Evolutionary conservation across 2,888 invertebrate genomes (phyloP), one percentile per base, ranked within the genome.

Genomic region (Melanotus villosus): DNA sequence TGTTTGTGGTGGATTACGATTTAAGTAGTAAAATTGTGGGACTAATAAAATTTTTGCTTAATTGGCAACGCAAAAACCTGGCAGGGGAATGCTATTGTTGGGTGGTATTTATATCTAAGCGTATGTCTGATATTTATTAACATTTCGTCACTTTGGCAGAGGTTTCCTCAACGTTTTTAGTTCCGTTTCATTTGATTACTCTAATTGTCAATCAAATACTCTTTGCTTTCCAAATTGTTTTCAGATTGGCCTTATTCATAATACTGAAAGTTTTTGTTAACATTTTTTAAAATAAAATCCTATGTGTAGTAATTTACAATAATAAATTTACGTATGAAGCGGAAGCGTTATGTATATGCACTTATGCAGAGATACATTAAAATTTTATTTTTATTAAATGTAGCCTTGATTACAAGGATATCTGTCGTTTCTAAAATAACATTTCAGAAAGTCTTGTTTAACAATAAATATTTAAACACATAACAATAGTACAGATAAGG

Each of bases 91-190:
- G 32, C 62, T 38, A 62, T 62, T 62, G 62, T 62, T 23, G 34
- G 32, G 43, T 45, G 34, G 52, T 62, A 62, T 62, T 62, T 62
- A 62, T 62, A 62, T 23, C 50, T 26, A 32, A 38, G 36, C 50
- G 36, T 45, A 45, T 59, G 59, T 19, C 26, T 19, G 59, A 45
- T 59, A 59, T 59, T 59, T 59, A 59, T 59, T 59, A 59, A 47
- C 47, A 47, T 47, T 47, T 47, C 23, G 47, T 47, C 19, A 12
- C 12, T 59, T 45, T 59, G 47, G 59, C 59, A 59, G 32, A 45
- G 59, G 26, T 59, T 45, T 54, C 14, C 19, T 30, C 45, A 45
- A 30, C 21, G 45, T 14, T 59, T 45, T 36, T 57, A 57, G 21
- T 41, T 54, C 21, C 34, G 34, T 19, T 32, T 54, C 36, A 9